Conservation (phyloP, 2,797 vertebrate species). For the Scolopax rusticola region DNA sequence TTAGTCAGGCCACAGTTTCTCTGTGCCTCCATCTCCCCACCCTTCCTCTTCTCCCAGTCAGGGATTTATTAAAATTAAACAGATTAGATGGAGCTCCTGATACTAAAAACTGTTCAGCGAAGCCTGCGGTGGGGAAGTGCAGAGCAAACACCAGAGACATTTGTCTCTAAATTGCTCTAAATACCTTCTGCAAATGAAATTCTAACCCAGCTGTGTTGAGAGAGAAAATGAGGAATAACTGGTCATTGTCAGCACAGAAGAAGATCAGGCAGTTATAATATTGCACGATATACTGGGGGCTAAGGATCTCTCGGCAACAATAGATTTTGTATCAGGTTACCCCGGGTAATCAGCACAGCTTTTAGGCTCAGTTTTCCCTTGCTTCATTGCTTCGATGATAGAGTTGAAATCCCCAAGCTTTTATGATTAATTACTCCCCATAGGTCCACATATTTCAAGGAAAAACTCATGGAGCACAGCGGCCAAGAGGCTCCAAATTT, state of each 20-base stretch:
- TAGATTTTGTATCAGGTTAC: slow-evolving; percentile 96
- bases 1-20: slow-evolving; percentile 75
- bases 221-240: slow-evolving; percentile 82
- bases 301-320: slow-evolving; percentile 90
- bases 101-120: slow-evolving; percentile 80
- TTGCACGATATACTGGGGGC: slow-evolving; percentile 82
- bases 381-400: slow-evolving; percentile 86
- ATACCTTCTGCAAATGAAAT: slow-evolving; percentile 85
- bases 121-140: slow-evolving; percentile 82
- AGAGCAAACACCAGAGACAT: slow-evolving; percentile 83
- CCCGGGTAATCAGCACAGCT: slow-evolving; percentile 88
- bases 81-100: slow-evolving; percentile 84
- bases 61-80: slow-evolving; percentile 87
- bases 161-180: slow-evolving; percentile 86
- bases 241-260: slow-evolving; percentile 80
- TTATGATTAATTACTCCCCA: slow-evolving; percentile 88
- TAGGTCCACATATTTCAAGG: slow-evolving; percentile 84
- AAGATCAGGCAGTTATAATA: slow-evolving; percentile 86
- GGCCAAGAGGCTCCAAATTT: slow-evolving; percentile 72
- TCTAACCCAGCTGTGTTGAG: slow-evolving; percentile 80
- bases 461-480: slow-evolving; percentile 70
- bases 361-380: slow-evolving; percentile 93
- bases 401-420: slow-evolving; percentile 89
- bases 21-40: slow-evolving; percentile 47
- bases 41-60: slow-evolving; percentile 78